Conservation (phyloP, 2,113 vertebrate genomes). For the Tragelaphus buxtoni region DNA sequence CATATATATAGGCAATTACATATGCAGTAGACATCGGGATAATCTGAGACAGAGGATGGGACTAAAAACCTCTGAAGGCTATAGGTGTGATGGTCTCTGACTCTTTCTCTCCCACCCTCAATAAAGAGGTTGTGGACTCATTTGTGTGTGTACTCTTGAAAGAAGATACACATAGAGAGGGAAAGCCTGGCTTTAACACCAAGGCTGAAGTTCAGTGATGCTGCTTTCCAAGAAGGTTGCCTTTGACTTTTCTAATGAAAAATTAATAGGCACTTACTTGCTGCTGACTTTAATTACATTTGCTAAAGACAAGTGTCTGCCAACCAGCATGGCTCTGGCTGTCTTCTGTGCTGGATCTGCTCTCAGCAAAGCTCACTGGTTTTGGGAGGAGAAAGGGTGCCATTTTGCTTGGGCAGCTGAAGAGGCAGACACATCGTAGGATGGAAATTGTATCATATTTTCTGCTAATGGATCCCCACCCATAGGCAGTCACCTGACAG, state of each 20-base stretch:
- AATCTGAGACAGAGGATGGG: background rate
- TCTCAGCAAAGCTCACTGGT: constrained; percentile 19
- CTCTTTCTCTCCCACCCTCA: background rate
- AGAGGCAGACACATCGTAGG: background rate
- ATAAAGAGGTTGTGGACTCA: background rate
- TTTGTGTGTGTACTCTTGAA: background rate
- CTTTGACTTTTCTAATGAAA: constrained; percentile 70
- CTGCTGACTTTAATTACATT: constrained; percentile 69
- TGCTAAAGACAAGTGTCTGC: constrained; percentile 63
- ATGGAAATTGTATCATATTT: background rate
- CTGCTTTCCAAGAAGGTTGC: constrained; percentile 52
- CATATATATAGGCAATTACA: background rate
- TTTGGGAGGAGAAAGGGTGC: background rate
- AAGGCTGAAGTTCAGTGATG: constrained; percentile 5
- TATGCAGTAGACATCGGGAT: background rate
- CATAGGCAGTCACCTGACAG: background rate
- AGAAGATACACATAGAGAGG: fast-evolving
- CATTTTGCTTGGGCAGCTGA: constrained; percentile 25
- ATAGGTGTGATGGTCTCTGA: background rate
- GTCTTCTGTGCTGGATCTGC: background rate
- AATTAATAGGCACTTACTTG: constrained; percentile 72
- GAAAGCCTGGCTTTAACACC: background rate
- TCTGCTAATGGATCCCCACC: background rate
- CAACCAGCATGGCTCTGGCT: constrained; percentile 17
- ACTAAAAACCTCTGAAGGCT: background rate